Percentiles rank a stretch among this genome's conserved stretches.
Conservation (phyloP, 2,888 invertebrate genomes). For the Melinaea menophilus region DNA sequence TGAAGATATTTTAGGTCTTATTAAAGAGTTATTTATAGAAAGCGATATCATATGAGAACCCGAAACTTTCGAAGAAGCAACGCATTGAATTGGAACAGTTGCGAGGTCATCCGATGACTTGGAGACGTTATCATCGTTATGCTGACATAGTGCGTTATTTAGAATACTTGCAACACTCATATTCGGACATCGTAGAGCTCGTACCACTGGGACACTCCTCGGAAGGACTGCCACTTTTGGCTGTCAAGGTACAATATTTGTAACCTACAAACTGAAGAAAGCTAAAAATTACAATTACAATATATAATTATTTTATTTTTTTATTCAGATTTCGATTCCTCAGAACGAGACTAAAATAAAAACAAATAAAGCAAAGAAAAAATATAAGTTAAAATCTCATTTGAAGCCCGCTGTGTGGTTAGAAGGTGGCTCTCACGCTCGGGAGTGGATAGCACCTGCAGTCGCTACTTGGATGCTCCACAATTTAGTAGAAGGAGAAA, state of each 20-base stretch:
- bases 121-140: constrained; percentile 84
- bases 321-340: constrained; percentile 55
- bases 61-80: constrained; percentile 80
- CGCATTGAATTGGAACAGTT: constrained; percentile 76
- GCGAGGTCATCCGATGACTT: constrained; percentile 82
- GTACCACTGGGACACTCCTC: constrained; percentile 85
- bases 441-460: constrained; percentile 90
- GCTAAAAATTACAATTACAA: neutral
- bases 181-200: constrained; percentile 81
- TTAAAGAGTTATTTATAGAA: constrained; percentile 58
- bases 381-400: constrained; percentile 66
- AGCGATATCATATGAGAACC: constrained; percentile 83
- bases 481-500: constrained; percentile 81
- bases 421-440: constrained; percentile 86
- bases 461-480: constrained; percentile 85
- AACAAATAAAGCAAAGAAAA: constrained; percentile 57
- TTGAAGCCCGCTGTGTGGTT: constrained; percentile 87
- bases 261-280: neutral
- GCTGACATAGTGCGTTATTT: constrained; percentile 83
- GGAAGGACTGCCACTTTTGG: constrained; percentile 83
- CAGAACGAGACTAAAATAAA: constrained; percentile 49
- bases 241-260: constrained; percentile 78
- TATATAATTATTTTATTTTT: neutral
- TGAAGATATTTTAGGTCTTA: too few species aligned
- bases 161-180: constrained; percentile 81